Percentiles rank a stretch among this genome's conserved stretches.
Conservation (phyloP, 2,113 vertebrate genomes). For the Tonatia bakeri region DNA sequence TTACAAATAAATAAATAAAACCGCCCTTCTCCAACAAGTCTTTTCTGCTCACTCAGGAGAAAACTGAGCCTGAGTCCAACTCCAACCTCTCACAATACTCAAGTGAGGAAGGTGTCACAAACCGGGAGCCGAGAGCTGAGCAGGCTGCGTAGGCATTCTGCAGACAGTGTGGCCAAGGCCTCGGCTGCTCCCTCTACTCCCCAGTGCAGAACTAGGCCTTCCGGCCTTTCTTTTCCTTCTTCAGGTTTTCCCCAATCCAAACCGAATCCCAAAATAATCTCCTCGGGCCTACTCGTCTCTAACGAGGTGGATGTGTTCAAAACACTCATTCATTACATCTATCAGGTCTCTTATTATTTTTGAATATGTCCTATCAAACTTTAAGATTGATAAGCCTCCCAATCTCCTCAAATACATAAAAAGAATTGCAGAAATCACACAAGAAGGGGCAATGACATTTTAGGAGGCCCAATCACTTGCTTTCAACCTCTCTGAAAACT, state of each 20-base stretch:
- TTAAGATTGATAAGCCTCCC: not conserved
- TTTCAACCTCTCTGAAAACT: not conserved
- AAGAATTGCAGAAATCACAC: not conserved
- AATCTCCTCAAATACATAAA: not conserved
- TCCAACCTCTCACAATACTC: not conserved
- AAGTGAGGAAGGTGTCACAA: not conserved
- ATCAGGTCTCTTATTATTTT: not conserved
- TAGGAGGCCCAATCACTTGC: not conserved
- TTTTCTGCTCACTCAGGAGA: not conserved
- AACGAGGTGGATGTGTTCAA: not conserved
- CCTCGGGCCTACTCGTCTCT: not conserved
- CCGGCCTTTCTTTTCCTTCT: not conserved
- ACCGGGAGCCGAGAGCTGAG: not conserved
- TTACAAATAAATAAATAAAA: not conserved
- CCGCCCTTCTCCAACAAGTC: not conserved
- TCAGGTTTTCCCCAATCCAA: not conserved
- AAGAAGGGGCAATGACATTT: not conserved
- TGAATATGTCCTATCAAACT: not conserved
- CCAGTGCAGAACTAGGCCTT: not conserved
- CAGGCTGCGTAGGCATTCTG: not conserved
- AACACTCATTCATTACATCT: not conserved
- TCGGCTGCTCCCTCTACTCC: not conserved
- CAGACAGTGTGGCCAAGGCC: not conserved
- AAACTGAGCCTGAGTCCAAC: not conserved
- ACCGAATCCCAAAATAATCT: conserved; percentile 4